These are phyloP conservation scores for Magallana nippona DNA, from an alignment of 2,888 invertebrate genomes.

Conservation along the genomic window DNA sequence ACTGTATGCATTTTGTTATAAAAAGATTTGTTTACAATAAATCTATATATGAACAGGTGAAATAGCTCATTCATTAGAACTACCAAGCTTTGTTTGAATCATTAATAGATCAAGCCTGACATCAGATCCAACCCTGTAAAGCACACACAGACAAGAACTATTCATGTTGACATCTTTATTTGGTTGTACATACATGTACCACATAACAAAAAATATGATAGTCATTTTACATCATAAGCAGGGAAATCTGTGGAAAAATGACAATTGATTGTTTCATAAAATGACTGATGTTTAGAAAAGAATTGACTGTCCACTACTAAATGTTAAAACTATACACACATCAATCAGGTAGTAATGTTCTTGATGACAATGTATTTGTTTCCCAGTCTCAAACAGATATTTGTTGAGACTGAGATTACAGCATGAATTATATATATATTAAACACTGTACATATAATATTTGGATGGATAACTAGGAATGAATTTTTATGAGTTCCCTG, in stretches of 20 bases:
- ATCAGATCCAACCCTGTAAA: not conserved
- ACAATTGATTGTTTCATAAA: constrained; percentile 21
- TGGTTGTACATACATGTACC: constrained; percentile 46
- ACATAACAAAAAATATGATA: constrained; percentile 47
- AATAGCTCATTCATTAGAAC: no score
- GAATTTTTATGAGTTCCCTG: constrained; percentile 1
- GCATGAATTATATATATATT: no score
- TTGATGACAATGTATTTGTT: not conserved
- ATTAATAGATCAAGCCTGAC: no score
- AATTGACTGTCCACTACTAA: not conserved
- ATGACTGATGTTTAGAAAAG: not conserved
- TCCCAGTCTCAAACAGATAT: not conserved
- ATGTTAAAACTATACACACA: not conserved
- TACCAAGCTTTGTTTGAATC: no score
- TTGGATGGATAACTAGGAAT: constrained; percentile 18
- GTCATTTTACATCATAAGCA: constrained; percentile 27
- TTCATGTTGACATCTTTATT: constrained; percentile 48
- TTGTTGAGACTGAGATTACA: not conserved
- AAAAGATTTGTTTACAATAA: no score
- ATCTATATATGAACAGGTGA: no score
- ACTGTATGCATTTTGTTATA: no score
- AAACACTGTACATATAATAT: not conserved
- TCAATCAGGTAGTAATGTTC: not conserved
- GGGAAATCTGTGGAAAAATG: not conserved
- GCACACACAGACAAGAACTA: not conserved